Evolutionary conservation across 2,113 vertebrate species (phyloP).

Genomic region (Gymnorhina tibicen): DNA sequence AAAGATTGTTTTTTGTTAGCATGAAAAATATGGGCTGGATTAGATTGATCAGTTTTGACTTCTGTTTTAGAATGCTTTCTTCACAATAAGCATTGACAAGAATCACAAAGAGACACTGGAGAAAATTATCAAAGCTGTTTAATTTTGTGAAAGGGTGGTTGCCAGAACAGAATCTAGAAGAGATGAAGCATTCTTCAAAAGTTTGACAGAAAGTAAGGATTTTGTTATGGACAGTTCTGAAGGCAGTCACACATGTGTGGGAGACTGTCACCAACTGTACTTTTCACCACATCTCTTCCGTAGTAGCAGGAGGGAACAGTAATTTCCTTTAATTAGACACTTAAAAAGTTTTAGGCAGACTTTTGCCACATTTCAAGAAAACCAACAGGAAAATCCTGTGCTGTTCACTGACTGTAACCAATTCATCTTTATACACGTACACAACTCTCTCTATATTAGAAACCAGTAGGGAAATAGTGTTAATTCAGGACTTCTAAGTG

Average conservation of each 20-base stretch:
- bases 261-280: background rate
- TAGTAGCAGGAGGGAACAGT: background rate
- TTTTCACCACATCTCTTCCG: background rate
- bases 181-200: background rate
- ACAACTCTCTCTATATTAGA: background rate
- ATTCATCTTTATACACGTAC: background rate
- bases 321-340: background rate
- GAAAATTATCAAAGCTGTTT: background rate
- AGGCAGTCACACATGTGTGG: background rate
- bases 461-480: background rate
- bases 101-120: background rate
- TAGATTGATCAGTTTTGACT: background rate
- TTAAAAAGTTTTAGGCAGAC: background rate
- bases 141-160: background rate
- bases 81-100: background rate
- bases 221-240: conserved; percentile 3
- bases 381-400: background rate
- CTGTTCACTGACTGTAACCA: background rate
- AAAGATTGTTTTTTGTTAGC: background rate
- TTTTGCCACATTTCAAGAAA: background rate
- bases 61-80: background rate
- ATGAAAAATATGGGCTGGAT: background rate
- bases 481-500: background rate
- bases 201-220: background rate
- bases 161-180: background rate